Percentiles rank a stretch among this genome's conserved stretches.
phyloP scores from a whole-genome alignment of 2,888 invertebrate genomes.

The Drosophila incognita region DNA sequence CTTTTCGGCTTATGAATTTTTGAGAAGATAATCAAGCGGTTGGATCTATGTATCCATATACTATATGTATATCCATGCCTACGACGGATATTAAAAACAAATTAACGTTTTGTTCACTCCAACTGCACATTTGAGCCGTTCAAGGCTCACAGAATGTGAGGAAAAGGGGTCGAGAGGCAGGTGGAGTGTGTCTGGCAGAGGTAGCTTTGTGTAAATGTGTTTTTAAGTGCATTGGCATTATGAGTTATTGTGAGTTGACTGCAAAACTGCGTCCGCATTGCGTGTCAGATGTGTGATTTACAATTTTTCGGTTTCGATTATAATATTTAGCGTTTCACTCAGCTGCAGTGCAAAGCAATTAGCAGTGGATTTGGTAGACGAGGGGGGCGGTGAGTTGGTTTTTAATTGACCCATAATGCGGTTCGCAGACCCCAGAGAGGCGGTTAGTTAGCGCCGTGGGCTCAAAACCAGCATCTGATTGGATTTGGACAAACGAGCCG shows the following conservation, averaged over 20 bases:
- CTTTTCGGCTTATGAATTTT: conserved; percentile 75
- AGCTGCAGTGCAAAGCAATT: conserved; percentile 47
- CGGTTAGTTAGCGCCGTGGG: conserved; percentile 49
- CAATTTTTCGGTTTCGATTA: conserved; percentile 42
- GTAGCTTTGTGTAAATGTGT: conserved; percentile 47
- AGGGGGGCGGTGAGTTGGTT: conserved; percentile 42
- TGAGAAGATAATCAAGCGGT: conserved; percentile 66
- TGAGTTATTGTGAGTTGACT: not conserved
- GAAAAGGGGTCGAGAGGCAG: not conserved
- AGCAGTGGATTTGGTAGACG: conserved; percentile 43
- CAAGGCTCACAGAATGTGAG: not conserved
- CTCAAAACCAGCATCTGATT: conserved; percentile 20
- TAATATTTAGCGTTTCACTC: conserved; percentile 43
- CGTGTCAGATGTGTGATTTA: conserved; percentile 52
- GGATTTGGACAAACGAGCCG: conserved; percentile 22
- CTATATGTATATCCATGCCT: conserved; percentile 26
- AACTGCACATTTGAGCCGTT: conserved; percentile 13
- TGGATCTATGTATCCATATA: conserved; percentile 8
- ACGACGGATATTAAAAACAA: conserved; percentile 72
- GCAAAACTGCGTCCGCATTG: conserved; percentile 12
- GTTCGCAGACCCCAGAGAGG: conserved; percentile 50
- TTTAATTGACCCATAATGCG: conserved; percentile 79
- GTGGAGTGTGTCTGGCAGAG: not conserved
- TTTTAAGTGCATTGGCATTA: conserved; percentile 60
- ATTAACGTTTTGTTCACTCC: conserved; percentile 65